Evolutionary conservation across 2,797 vertebrate species (phyloP).

Genomic region (Margarornis squamiger): DNA sequence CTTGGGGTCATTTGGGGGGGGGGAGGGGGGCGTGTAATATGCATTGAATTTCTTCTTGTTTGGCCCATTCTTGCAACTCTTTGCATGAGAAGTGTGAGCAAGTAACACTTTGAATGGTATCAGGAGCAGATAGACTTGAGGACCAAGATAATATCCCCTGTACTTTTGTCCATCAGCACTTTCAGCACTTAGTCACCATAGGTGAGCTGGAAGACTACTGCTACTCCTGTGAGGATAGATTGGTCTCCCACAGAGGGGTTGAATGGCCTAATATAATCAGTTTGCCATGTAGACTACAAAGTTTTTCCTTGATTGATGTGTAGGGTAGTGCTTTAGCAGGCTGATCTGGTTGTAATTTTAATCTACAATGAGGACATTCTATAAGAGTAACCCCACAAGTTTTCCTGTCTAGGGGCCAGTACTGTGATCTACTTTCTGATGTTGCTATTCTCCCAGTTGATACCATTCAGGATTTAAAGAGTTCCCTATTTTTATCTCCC

Average conservation of each 20-base stretch:
- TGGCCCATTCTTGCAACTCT: not conserved
- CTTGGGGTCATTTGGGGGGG: not conserved
- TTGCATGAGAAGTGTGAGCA: not conserved
- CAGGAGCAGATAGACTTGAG: not conserved
- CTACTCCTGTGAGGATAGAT: not conserved
- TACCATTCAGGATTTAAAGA: not conserved
- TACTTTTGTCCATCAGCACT: not conserved
- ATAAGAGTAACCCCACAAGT: not conserved
- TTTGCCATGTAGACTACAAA: not conserved
- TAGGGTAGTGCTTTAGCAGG: not conserved
- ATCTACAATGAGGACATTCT: not conserved
- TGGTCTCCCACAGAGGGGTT: not conserved
- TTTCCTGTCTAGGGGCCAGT: not conserved
- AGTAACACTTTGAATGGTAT: not conserved
- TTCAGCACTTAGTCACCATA: not conserved
- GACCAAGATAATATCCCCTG: not conserved
- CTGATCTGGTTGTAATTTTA: not conserved
- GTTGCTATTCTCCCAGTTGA: not conserved
- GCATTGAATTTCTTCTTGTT: not conserved
- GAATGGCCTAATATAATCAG: not conserved
- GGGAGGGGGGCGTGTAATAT: not conserved
- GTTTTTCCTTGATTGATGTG: not conserved
- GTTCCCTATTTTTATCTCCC: not conserved
- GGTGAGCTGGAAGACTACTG: not conserved
- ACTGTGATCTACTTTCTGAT: not conserved